Percentiles rank a stretch among this genome's conserved stretches.
These are phyloP conservation scores for Leptobrachium leishanense DNA, from an alignment of 2,113 vertebrate genomes.

Conservation along the genomic window DNA sequence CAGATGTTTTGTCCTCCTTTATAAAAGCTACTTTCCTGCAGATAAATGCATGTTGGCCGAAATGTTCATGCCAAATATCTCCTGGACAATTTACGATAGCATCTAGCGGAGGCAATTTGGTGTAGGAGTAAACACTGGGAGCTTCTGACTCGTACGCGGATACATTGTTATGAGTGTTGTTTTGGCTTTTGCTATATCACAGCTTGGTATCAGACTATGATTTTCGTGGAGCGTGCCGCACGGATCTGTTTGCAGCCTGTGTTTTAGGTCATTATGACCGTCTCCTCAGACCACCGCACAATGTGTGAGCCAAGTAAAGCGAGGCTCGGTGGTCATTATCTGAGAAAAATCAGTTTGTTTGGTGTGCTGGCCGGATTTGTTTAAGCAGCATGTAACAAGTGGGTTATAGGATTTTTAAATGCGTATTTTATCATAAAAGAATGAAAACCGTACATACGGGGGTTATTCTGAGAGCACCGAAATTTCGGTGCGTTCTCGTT, in stretches of 20 bases:
- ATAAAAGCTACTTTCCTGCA: background rate
- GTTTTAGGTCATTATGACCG: background rate
- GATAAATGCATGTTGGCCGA: background rate
- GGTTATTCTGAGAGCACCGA: too few relatives aligned
- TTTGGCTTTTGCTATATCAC: conserved; percentile 14
- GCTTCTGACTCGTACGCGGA: background rate
- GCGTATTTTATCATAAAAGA: too few relatives aligned
- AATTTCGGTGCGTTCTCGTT: too few relatives aligned
- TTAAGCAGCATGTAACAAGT: too few relatives aligned
- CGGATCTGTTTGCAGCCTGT: background rate
- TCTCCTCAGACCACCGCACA: too few relatives aligned
- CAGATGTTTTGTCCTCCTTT: too few relatives aligned
- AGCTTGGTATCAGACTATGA: background rate
- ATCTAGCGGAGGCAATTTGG: background rate
- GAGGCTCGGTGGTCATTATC: too few relatives aligned
- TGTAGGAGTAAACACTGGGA: background rate
- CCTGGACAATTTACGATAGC: background rate
- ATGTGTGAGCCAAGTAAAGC: too few relatives aligned
- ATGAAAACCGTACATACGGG: too few relatives aligned
- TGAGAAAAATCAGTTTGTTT: too few relatives aligned
- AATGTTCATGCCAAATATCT: background rate
- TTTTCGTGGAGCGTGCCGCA: background rate
- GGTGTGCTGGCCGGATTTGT: too few relatives aligned
- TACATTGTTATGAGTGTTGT: background rate
- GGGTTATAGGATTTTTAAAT: too few relatives aligned